Conservation (phyloP, 35 echinoderm and acorn worm genomes). For the Eucidaris tribuloides region DNA sequence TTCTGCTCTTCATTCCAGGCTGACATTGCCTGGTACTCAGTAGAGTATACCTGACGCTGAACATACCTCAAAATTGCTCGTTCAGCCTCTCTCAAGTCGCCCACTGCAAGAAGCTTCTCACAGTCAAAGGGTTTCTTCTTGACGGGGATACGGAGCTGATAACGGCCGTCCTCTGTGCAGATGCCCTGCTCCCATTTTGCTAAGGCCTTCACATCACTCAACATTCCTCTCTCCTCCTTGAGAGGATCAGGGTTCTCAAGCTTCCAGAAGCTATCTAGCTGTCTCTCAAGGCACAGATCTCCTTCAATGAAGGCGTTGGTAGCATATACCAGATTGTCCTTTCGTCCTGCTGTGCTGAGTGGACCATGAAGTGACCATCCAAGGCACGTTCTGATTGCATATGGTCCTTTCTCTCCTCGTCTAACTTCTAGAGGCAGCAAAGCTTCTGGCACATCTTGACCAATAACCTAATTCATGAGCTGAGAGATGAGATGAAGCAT, state of each 20-base stretch:
- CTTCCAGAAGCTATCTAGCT: neutral
- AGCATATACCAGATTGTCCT: neutral
- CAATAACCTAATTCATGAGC: constrained; percentile 55
- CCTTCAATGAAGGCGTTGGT: constrained; percentile 24
- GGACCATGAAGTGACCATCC: constrained; percentile 37
- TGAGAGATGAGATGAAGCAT: neutral
- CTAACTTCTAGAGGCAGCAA: constrained; percentile 27
- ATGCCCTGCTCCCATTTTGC: neutral
- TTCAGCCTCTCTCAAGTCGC: no score
- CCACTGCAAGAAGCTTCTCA: no score
- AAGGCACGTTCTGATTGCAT: constrained; percentile 1
- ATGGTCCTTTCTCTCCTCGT: constrained; percentile 20
- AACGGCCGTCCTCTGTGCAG: neutral
- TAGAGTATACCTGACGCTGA: no score
- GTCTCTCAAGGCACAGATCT: constrained; percentile 13
- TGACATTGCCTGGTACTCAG: no score
- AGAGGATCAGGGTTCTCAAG: neutral
- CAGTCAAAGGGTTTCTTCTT: neutral
- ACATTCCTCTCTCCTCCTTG: neutral
- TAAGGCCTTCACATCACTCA: neutral
- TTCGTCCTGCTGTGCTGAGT: neutral
- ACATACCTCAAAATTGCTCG: no score
- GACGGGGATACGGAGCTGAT: neutral
- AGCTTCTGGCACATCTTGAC: constrained; percentile 58
- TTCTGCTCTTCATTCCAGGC: no score